These are phyloP conservation scores for Dilophus febrilis DNA, from an alignment of 2,888 invertebrate species.

Conservation along the genomic window DNA sequence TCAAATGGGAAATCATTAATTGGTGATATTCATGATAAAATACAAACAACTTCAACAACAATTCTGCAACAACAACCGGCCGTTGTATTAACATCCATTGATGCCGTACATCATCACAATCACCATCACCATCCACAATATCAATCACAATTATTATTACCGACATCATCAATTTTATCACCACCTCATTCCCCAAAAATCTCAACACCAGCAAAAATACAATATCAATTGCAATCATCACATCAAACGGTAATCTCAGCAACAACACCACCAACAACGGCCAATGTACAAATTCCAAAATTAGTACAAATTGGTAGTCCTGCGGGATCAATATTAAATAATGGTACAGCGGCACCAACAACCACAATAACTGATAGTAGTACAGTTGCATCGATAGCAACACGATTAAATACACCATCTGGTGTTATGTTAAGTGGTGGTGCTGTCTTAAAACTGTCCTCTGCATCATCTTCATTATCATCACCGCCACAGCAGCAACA, in stretches of 20 bases:
- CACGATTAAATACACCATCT: slow-evolving; percentile 13
- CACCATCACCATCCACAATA: slow-evolving; percentile 17
- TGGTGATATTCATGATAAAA: no score
- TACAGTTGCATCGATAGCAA: slow-evolving; percentile 1
- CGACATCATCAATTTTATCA: slow-evolving; percentile 7
- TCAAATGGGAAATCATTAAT: no score
- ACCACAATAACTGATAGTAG: not conserved
- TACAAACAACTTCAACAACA: no score
- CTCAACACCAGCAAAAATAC: slow-evolving; percentile 3
- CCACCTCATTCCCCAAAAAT: slow-evolving; percentile 7
- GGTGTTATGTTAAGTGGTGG: slow-evolving; percentile 26
- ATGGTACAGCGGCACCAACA: not conserved
- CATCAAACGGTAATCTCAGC: not conserved
- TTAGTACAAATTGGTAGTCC: slow-evolving; percentile 38
- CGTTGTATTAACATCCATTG: slow-evolving; percentile 29
- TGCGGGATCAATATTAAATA: slow-evolving; percentile 22
- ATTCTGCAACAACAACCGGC: no score
- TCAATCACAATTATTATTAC: slow-evolving; percentile 13
- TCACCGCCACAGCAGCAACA: slow-evolving; percentile 5
- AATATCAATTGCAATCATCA: slow-evolving; percentile 6
- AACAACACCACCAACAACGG: no score
- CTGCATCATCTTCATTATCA: slow-evolving; percentile 8
- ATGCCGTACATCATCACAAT: slow-evolving; percentile 12
- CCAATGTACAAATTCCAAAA: slow-evolving; percentile 38
- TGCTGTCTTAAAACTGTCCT: slow-evolving; percentile 27